Conservation (phyloP, 2,888 invertebrate species). For the Cheilosia urbana region DNA sequence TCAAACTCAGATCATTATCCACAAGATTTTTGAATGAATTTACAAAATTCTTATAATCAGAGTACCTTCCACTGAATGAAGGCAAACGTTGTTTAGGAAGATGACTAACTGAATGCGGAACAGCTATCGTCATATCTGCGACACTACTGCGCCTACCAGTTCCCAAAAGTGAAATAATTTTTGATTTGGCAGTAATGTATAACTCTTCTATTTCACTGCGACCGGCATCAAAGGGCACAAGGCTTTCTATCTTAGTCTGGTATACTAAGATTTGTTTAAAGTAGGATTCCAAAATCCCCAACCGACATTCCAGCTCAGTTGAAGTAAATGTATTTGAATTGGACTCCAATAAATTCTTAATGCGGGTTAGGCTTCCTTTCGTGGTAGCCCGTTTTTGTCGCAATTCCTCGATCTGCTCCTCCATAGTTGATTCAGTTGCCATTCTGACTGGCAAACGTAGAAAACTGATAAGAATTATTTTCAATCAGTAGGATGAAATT, state of each 20-base stretch:
- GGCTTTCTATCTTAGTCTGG: neutral
- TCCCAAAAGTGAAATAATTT: slow-evolving; percentile 10
- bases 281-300: no score
- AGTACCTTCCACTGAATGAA: slow-evolving; percentile 38
- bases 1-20: slow-evolving; percentile 5
- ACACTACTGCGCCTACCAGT: slow-evolving; percentile 5
- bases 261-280: no score
- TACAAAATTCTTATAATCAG: slow-evolving; percentile 36
- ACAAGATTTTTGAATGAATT: slow-evolving; percentile 4
- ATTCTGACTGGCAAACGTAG: no score
- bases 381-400: no score
- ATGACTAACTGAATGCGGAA: neutral
- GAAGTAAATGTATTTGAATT: no score
- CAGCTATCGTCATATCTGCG: neutral
- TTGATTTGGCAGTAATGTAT: slow-evolving; percentile 11
- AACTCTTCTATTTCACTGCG: slow-evolving; percentile 20
- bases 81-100: slow-evolving; percentile 23
- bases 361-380: no score
- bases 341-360: no score
- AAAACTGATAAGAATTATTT: no score
- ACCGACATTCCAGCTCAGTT: no score
- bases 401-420: no score
- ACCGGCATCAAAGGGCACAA: neutral
- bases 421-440: no score
- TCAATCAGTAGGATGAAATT: no score